Percentiles rank a stretch among this genome's conserved stretches.
Evolutionary conservation across 2,888 invertebrate genomes (phyloP).

Genomic region (Diogma glabrata): DNA sequence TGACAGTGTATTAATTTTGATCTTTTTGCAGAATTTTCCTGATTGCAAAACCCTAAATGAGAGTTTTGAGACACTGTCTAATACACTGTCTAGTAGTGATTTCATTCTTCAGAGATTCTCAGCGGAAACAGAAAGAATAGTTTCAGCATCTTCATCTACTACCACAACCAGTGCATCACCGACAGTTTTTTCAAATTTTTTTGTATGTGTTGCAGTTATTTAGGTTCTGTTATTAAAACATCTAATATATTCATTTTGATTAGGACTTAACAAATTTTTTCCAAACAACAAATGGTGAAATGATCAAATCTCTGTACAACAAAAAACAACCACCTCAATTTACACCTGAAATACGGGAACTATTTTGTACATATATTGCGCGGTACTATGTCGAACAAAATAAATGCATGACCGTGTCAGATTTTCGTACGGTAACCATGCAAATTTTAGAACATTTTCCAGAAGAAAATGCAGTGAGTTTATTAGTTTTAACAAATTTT

Average conservation of each 20-base stretch:
- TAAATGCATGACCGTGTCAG: background rate
- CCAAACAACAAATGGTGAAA: background rate
- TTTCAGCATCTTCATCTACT: no score
- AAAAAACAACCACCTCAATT: background rate
- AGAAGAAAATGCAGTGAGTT: conserved; percentile 1
- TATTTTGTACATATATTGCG: background rate
- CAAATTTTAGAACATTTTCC: background rate
- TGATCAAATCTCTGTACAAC: background rate
- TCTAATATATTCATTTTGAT: background rate
- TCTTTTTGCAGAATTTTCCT: background rate
- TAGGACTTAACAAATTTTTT: background rate
- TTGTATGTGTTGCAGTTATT: background rate
- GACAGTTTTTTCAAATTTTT: background rate
- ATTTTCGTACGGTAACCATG: background rate
- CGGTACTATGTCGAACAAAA: background rate
- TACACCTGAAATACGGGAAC: background rate
- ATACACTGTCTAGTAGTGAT: background rate
- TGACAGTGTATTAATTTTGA: background rate
- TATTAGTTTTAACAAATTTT: background rate
- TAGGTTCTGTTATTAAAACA: background rate
- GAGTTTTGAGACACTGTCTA: background rate
- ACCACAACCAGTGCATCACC: background rate
- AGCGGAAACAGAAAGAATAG: background rate
- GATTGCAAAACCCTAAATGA: background rate
- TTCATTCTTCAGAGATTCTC: background rate